Base-by-base conservation (phyloP, 2,888 invertebrate species). In the Synanthedon tipuliformis region DNA sequence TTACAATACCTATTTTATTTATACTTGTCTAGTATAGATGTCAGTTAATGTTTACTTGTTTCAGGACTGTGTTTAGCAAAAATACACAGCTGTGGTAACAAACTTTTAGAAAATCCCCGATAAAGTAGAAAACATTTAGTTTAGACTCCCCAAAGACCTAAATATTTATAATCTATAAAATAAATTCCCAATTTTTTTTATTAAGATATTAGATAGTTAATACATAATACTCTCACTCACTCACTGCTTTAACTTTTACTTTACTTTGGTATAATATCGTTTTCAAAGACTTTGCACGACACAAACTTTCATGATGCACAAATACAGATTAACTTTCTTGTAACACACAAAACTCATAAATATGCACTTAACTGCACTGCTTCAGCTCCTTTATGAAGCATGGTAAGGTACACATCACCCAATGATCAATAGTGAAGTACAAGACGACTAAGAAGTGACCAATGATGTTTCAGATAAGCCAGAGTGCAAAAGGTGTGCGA, bases 401-500 rank as follows among this genome's bases (percentile, higher is more conserved):
- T 83, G 81, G 63, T 34, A 34, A 34, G 15, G 7, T 15, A 50
- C 48, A 53, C 48, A 54, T 51, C 27, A 49, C 49, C 18, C 23
- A 50, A 23, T 16, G 11, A 34, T 10, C 50, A 18, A n/a, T 16
- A 10, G 5, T n/a, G 15, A 50, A 40, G n/a, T 27, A 12, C n/a
- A 34, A 50, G 50, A 40, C 12, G 34, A 27, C 11, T 12, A 49
- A 12, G 49, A 15, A 16, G 49, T 12, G 4, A 49, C 3, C 16
- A 18, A 49, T 12, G 62, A 65, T 68, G 64, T 81, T 81, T 51
- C 89, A 97, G 97, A 96, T 88, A 96, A 95, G 78, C 94, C 94
- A 54, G 95, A 95, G 80, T 96, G 96, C 88, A 94, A 95, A 77
- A 95, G 94, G 85, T 96, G 96, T 78, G 92, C 95, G 56, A 96